Conservation (phyloP, 1,140 invertebrate species). For the Heliothis virescens region DNA sequence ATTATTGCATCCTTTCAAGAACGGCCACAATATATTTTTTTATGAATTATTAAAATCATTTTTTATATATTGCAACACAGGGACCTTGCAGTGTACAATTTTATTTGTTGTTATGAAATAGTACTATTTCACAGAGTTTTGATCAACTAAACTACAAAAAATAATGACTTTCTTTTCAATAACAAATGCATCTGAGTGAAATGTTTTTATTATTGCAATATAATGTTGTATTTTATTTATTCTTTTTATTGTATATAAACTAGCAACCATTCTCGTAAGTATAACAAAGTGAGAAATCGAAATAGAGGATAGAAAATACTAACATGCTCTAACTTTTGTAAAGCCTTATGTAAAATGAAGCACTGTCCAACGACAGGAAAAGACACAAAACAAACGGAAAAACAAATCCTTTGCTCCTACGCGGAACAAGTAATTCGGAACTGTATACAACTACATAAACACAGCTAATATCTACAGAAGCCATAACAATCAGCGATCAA, state of each 20-base stretch:
- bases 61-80: slow-evolving; percentile 1
- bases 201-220: not conserved
- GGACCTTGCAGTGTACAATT: not conserved
- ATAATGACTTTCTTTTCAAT: not conserved
- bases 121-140: slow-evolving; percentile 3
- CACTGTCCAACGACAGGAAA: too few species aligned
- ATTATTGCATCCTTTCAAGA: slow-evolving; percentile 17
- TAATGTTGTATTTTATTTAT: too few species aligned
- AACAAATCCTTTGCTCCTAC: too few species aligned
- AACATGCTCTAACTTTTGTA: too few species aligned
- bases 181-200: not conserved
- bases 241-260: too few species aligned
- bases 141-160: not conserved
- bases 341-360: too few species aligned
- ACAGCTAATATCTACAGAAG: not conserved
- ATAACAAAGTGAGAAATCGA: too few species aligned
- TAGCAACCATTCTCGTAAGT: too few species aligned
- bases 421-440: too few species aligned
- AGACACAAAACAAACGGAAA: too few species aligned
- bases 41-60: too few species aligned
- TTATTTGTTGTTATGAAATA: slow-evolving; percentile 12
- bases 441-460: not conserved
- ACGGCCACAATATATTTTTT: not conserved
- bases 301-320: too few species aligned
- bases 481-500: slow-evolving; percentile 18